A percentile compares a stretch with the other conserved stretches of the same genome.
Evolutionary conservation across 2,797 vertebrate genomes (phyloP).

Genomic region (Avahi laniger): DNA sequence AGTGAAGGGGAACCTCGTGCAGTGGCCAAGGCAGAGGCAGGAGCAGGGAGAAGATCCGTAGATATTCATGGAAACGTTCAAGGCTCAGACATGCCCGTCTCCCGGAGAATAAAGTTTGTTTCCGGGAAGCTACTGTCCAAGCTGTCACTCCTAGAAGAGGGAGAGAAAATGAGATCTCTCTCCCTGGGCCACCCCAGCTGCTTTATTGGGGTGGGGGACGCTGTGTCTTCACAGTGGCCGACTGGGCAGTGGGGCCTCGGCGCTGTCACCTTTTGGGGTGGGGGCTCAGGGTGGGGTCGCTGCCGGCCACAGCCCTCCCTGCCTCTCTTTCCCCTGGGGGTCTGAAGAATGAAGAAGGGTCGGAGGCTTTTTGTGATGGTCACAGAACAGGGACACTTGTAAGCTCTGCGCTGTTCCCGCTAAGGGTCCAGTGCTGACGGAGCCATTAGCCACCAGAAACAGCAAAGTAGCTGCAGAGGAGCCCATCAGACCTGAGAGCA

Average conservation of each 20-base stretch:
- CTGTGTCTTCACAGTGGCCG: neutral
- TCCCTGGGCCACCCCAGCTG: neutral
- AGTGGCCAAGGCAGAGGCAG: rapidly evolving
- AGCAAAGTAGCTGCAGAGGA: neutral
- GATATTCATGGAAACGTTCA: neutral
- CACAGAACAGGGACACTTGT: neutral
- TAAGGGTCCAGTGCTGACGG: neutral
- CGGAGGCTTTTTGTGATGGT: neutral
- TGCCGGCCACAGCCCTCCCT: neutral
- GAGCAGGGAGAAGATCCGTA: neutral
- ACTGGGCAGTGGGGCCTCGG: neutral
- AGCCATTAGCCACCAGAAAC: neutral
- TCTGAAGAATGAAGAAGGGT: neutral
- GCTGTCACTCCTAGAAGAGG: neutral
- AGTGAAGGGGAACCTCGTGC: rapidly evolving
- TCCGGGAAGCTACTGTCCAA: neutral
- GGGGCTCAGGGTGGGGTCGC: rapidly evolving
- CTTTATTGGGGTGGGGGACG: neutral
- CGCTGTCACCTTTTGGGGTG: neutral
- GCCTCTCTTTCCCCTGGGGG: neutral
- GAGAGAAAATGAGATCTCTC: neutral
- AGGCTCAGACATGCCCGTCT: neutral
- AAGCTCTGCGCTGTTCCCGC: neutral
- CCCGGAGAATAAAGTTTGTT: conserved; percentile 5
- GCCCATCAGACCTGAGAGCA: neutral